phyloP scores from a whole-genome alignment of 2,888 invertebrate species.

The Cheilosia vernalis region DNA sequence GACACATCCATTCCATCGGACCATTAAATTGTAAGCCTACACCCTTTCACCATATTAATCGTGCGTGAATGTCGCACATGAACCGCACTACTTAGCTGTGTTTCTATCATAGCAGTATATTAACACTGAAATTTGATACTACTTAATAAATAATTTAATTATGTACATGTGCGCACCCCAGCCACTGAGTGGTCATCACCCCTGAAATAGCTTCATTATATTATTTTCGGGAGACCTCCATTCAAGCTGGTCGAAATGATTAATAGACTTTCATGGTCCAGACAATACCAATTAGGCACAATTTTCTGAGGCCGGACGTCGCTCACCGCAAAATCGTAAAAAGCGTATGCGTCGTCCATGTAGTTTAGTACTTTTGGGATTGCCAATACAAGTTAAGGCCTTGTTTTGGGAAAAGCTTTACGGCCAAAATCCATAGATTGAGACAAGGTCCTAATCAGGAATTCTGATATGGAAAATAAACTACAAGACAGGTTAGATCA shows the following conservation, averaged over 20 bases:
- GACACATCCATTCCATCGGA: background rate
- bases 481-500: conserved; percentile 16
- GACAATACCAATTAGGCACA: conserved; percentile 56
- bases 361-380: background rate
- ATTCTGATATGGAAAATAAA: conserved; percentile 20
- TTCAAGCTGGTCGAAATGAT: conserved; percentile 8
- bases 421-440: background rate
- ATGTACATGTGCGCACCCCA: conserved; percentile 28
- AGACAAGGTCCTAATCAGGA: conserved; percentile 1
- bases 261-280: conserved; percentile 40
- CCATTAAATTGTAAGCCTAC: conserved; percentile 13
- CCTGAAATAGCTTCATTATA: conserved; percentile 38
- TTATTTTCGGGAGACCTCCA: conserved; percentile 43
- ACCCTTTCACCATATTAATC: conserved; percentile 3
- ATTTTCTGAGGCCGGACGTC: conserved; percentile 20
- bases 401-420: too few relatives aligned
- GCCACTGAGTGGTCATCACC: conserved; percentile 19
- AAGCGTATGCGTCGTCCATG: conserved; percentile 17
- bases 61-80: too few relatives aligned
- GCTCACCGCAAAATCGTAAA: conserved; percentile 21
- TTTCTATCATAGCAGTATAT: conserved; percentile 18
- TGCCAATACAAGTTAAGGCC: background rate
- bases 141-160: conserved; percentile 44
- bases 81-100: conserved; percentile 23
- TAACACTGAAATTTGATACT: conserved; percentile 40